phyloP scores from a whole-genome alignment of 2,797 vertebrate species.

The Ptychadena robeensis region DNA sequence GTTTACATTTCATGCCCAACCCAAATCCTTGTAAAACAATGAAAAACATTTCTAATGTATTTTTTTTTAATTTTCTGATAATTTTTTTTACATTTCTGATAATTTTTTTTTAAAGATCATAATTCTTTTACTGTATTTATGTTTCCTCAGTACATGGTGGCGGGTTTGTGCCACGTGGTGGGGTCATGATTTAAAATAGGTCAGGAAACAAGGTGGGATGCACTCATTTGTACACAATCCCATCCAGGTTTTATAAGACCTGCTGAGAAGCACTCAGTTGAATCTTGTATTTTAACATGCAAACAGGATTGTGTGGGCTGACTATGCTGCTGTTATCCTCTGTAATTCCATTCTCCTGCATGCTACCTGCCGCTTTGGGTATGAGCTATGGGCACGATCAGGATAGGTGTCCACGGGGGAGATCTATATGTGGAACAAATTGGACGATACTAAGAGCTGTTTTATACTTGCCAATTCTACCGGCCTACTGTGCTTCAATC shows the following conservation, averaged over 20 bases:
- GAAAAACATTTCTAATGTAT: too few relatives aligned
- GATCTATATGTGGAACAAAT: slow-evolving; percentile 27
- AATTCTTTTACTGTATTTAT: too few relatives aligned
- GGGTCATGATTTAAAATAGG: neutral
- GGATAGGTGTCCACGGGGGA: slow-evolving; percentile 5
- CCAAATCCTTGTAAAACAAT: too few relatives aligned
- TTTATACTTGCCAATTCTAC: neutral
- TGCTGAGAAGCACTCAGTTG: neutral
- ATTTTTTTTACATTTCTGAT: too few relatives aligned
- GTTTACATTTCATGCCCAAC: neutral
- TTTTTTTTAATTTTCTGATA: too few relatives aligned
- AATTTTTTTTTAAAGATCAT: too few relatives aligned
- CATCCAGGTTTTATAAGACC: neutral
- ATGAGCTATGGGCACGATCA: slow-evolving; percentile 3
- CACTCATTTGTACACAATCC: neutral
- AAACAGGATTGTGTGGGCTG: neutral
- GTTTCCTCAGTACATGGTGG: neutral
- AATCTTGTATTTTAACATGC: neutral
- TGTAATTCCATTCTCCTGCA: neutral
- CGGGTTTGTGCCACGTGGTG: neutral
- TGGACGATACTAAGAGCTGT: neutral
- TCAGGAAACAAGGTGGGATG: neutral
- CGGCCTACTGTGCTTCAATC: neutral
- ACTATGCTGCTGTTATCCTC: neutral
- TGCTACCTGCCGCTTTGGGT: slow-evolving; percentile 13